A percentile compares a stretch with the other conserved stretches of the same genome.
Conservation (phyloP, 1,140 invertebrate species). For the Eupeodes corollae region DNA sequence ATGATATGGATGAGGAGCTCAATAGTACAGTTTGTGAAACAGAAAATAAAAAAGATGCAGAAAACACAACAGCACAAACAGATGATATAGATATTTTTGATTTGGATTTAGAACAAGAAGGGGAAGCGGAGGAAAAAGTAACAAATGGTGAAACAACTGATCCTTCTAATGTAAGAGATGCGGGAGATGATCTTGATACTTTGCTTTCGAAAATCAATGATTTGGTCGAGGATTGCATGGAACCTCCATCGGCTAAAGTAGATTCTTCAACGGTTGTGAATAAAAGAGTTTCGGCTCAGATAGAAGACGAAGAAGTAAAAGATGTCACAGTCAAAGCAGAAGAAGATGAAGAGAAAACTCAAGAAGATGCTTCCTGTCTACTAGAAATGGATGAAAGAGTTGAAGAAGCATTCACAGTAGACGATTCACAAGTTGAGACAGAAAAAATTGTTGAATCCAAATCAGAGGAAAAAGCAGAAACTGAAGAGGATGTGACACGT, state of each 20-base stretch:
- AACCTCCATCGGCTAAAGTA: background rate
- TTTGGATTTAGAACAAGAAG: background rate
- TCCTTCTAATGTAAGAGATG: conserved; percentile 2
- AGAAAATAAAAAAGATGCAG: background rate
- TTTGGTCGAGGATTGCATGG: conserved; percentile 7
- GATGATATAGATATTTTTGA: background rate
- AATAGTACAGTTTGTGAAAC: too few species aligned
- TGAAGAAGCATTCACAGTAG: background rate
- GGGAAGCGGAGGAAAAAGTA: background rate
- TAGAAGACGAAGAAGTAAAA: too few species aligned
- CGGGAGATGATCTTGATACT: conserved; percentile 10
- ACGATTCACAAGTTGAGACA: background rate
- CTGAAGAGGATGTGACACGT: too few species aligned
- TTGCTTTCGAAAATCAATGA: conserved; percentile 11
- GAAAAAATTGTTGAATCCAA: background rate
- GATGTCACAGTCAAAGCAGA: background rate
- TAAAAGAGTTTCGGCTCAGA: too few species aligned
- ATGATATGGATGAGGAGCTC: too few species aligned
- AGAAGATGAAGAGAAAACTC: background rate
- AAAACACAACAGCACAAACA: background rate
- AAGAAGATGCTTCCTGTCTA: background rate
- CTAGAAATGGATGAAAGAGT: conserved; percentile 2
- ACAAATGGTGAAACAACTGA: background rate
- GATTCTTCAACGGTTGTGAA: too few species aligned
- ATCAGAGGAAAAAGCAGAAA: background rate